Percentiles rank a stretch among this genome's conserved stretches.
phyloP scores from a whole-genome alignment of 2,888 invertebrate species.

The Trissolcus japonicus region DNA sequence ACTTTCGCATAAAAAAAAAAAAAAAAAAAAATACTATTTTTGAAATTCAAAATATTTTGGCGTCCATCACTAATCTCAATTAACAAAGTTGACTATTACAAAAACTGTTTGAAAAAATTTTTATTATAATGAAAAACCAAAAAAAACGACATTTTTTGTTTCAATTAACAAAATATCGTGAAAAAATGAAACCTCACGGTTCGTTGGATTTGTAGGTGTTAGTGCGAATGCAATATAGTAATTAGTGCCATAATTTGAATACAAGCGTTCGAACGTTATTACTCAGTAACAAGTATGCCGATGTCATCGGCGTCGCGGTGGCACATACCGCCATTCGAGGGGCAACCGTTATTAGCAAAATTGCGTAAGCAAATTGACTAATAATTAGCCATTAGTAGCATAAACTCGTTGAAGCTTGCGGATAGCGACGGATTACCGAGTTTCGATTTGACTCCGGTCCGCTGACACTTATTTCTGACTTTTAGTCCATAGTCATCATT shows the following conservation, averaged over 20 bases:
- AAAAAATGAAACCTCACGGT: no score
- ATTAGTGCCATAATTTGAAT: constrained; percentile 68
- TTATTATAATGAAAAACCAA: no score
- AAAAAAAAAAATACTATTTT: no score
- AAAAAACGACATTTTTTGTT: no score
- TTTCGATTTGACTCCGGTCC: constrained; percentile 60
- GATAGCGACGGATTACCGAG: constrained; percentile 68
- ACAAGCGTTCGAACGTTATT: constrained; percentile 55
- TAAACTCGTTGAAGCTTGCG: constrained; percentile 58
- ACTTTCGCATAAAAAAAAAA: no score
- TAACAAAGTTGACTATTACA: no score
- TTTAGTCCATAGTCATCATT: constrained; percentile 57
- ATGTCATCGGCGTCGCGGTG: constrained; percentile 32
- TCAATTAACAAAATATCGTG: no score
- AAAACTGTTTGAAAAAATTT: no score
- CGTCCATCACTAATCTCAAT: no score
- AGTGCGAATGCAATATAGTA: constrained; percentile 64
- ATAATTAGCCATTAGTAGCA: constrained; percentile 68
- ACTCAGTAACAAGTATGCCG: constrained; percentile 43
- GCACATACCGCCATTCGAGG: constrained; percentile 65
- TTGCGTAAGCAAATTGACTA: constrained; percentile 71
- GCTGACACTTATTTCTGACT: constrained; percentile 54
- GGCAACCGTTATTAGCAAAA: constrained; percentile 68
- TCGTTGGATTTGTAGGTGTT: constrained; percentile 55
- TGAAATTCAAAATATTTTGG: no score